These are phyloP conservation scores for Quadroppia sp. DNA, from an alignment of 2,888 invertebrate genomes.

Conservation along the genomic window DNA sequence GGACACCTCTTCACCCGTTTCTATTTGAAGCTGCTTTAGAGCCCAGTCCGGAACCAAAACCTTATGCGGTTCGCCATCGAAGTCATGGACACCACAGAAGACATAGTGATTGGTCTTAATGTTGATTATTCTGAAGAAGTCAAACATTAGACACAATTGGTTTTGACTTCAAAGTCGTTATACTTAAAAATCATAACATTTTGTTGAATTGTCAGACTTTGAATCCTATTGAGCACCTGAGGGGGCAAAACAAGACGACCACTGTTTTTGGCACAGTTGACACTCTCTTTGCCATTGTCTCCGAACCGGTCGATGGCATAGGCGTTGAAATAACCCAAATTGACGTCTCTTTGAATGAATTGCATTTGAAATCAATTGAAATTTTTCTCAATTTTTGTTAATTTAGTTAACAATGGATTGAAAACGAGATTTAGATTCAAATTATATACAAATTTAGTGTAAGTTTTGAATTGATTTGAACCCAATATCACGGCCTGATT, in stretches of 20 bases:
- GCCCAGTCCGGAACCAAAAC: conserved; percentile 20
- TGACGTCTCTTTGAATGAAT: neutral
- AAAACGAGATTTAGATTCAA: no score
- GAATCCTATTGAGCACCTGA: neutral
- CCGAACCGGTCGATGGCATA: neutral
- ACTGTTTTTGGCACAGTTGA: neutral
- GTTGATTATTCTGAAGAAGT: conserved; percentile 4
- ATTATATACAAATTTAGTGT: no score
- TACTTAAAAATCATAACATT: conserved; percentile 14
- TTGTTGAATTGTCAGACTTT: neutral
- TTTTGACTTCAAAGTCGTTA: neutral
- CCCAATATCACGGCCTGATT: no score
- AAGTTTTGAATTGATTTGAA: no score
- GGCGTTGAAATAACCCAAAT: neutral
- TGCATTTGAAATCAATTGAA: no score
- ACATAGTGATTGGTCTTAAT: neutral
- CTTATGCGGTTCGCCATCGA: neutral
- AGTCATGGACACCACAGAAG: neutral
- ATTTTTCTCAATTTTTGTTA: no score
- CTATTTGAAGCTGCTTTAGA: neutral
- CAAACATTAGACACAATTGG: neutral
- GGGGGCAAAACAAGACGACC: neutral
- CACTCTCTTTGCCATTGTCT: neutral
- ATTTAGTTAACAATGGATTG: no score
- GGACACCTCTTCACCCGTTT: neutral